Conservation (phyloP, 2,797 vertebrate species). For the Leptoclinus maculatus region DNA sequence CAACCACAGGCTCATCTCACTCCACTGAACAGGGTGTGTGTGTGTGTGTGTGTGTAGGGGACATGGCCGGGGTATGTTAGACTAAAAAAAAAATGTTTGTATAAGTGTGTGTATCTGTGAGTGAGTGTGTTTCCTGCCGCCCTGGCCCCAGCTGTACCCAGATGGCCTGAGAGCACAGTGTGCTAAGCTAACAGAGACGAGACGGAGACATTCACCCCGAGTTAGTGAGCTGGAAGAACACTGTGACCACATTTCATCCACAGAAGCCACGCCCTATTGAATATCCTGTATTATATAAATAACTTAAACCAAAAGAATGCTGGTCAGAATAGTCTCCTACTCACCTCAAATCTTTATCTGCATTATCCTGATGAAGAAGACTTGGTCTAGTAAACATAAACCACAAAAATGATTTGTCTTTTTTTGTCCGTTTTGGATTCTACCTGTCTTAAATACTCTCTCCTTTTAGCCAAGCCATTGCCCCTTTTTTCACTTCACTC, state of each 20-base stretch:
- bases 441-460: background rate
- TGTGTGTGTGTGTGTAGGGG: slow-evolving; percentile 3
- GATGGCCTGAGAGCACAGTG: slow-evolving; percentile 69
- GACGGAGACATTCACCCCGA: slow-evolving; percentile 62
- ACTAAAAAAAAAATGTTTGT: slow-evolving; percentile 47
- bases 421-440: background rate
- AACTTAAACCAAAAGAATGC: background rate
- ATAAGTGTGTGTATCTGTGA: slow-evolving; percentile 61
- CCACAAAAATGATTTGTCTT: background rate
- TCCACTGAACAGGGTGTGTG: slow-evolving; percentile 2
- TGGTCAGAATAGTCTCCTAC: background rate
- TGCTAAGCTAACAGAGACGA: slow-evolving; percentile 71
- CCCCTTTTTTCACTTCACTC: background rate
- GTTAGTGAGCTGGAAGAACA: slow-evolving; percentile 62
- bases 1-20: slow-evolving; percentile 16
- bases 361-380: background rate
- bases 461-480: background rate
- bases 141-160: slow-evolving; percentile 73
- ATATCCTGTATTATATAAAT: slow-evolving; percentile 3
- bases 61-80: slow-evolving; percentile 20
- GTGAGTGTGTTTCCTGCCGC: slow-evolving; percentile 66
- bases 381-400: background rate
- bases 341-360: slow-evolving; percentile 6
- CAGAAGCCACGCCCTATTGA: slow-evolving; percentile 2
- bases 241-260: slow-evolving; percentile 25